Conservation (phyloP, 2,888 invertebrate genomes). For the Epistrophe grossulariae region DNA sequence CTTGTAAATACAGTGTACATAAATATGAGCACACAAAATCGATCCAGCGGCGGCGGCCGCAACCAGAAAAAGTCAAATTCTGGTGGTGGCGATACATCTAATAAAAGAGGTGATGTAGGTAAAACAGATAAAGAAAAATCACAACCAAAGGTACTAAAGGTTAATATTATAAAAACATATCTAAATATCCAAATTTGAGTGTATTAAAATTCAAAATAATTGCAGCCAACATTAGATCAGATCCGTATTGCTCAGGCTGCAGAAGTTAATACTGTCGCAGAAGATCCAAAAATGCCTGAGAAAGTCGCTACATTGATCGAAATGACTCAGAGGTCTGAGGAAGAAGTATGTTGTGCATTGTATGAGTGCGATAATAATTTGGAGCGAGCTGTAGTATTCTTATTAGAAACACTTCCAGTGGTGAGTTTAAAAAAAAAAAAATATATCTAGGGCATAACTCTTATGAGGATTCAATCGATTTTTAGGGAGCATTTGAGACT, state of each 20-base stretch:
- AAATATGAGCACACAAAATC: constrained; percentile 84
- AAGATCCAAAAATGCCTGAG: constrained; percentile 87
- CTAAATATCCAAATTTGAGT: background rate
- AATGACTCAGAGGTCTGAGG: constrained; percentile 94
- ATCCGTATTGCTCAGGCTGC: constrained; percentile 93
- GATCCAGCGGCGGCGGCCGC: constrained; percentile 83
- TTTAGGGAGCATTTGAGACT: constrained; percentile 93
- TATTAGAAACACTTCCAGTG: constrained; percentile 83
- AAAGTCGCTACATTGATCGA: constrained; percentile 94
- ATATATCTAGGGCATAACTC: background rate
- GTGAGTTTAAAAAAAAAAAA: constrained; percentile 76
- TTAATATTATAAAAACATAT: constrained; percentile 30
- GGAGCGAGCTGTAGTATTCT: constrained; percentile 86
- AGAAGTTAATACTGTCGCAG: constrained; percentile 87
- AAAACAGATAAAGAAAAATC: constrained; percentile 86
- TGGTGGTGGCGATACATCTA: constrained; percentile 82
- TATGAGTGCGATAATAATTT: constrained; percentile 97
- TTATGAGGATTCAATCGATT: constrained; percentile 54
- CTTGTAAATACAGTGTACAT: constrained; percentile 84
- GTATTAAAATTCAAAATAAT: constrained; percentile 6
- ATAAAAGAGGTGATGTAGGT: constrained; percentile 86
- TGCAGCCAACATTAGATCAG: constrained; percentile 92
- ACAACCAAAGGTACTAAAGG: constrained; percentile 84
- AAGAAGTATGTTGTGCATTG: constrained; percentile 95
- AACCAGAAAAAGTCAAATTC: constrained; percentile 83